These are phyloP conservation scores for Agapornis roseicollis DNA, from an alignment of 2,113 vertebrate genomes.

Conservation along the genomic window DNA sequence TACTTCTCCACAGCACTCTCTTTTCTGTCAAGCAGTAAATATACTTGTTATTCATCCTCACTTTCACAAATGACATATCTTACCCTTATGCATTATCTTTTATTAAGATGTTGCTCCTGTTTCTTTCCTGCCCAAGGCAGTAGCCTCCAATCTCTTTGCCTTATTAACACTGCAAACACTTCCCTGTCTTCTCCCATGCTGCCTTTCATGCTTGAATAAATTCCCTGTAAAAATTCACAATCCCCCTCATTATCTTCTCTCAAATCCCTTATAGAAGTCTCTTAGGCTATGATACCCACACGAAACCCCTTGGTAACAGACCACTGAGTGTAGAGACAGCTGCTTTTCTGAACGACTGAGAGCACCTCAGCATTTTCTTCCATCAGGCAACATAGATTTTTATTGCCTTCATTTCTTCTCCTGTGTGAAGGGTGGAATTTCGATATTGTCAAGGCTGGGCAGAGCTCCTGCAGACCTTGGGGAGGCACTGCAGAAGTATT, in stretches of 20 bases:
- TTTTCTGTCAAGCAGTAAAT: slow-evolving; percentile 1
- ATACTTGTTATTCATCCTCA: not conserved
- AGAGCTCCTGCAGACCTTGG: not conserved
- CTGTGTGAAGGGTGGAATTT: not conserved
- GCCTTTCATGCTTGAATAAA: not conserved
- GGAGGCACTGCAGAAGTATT: not conserved
- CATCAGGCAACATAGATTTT: not conserved
- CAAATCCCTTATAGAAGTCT: not conserved
- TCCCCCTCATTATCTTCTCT: not conserved
- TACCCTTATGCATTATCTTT: not conserved
- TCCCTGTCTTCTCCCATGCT: not conserved
- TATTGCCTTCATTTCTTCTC: not conserved
- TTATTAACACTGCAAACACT: not conserved
- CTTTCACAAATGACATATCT: not conserved
- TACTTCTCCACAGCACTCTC: not conserved
- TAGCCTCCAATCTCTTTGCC: not conserved
- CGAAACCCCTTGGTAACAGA: not conserved
- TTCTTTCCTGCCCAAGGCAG: not conserved
- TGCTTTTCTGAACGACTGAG: not conserved
- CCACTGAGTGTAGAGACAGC: accelerated
- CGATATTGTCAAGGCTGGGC: accelerated
- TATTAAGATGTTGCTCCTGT: not conserved
- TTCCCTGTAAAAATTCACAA: not conserved
- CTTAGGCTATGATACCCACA: not conserved
- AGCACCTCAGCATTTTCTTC: accelerated